phyloP scores from a whole-genome alignment of 92 coral and sea anemone species.

The Zoanthus gigantus region DNA sequence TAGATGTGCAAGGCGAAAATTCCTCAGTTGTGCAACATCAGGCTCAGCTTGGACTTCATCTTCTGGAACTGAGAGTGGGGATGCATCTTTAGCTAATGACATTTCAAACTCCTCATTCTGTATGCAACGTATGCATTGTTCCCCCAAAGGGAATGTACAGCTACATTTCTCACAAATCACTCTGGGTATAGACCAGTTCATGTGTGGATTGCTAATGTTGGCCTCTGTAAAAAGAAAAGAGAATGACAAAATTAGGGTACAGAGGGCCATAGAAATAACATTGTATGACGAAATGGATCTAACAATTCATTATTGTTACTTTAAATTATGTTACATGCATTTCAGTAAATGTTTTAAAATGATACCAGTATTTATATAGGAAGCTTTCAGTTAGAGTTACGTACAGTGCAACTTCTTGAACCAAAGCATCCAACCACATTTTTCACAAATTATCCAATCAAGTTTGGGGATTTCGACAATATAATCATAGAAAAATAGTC shows the following conservation, averaged over 20 bases:
- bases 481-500: not conserved
- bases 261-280: not conserved
- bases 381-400: not conserved
- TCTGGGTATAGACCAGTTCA: not conserved
- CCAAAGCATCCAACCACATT: not conserved
- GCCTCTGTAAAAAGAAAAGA: not conserved
- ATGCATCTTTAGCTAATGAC: not conserved
- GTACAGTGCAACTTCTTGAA: not conserved
- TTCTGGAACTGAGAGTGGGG: constrained; percentile 23
- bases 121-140: constrained; percentile 16
- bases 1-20: constrained; percentile 36
- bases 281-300: not conserved
- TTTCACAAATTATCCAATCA: not conserved
- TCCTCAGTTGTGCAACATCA: constrained; percentile 32
- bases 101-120: constrained; percentile 27
- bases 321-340: not conserved
- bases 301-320: not conserved
- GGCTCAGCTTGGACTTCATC: constrained; percentile 10
- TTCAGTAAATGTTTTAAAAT: not conserved
- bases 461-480: not conserved
- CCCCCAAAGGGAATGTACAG: constrained; percentile 28
- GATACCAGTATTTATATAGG: not conserved
- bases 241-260: not conserved
- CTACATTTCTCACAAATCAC: constrained; percentile 37
- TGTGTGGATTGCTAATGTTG: not conserved